Base-by-base conservation (phyloP, 2,113 vertebrate species). In the Pachypanchax playfairii region DNA sequence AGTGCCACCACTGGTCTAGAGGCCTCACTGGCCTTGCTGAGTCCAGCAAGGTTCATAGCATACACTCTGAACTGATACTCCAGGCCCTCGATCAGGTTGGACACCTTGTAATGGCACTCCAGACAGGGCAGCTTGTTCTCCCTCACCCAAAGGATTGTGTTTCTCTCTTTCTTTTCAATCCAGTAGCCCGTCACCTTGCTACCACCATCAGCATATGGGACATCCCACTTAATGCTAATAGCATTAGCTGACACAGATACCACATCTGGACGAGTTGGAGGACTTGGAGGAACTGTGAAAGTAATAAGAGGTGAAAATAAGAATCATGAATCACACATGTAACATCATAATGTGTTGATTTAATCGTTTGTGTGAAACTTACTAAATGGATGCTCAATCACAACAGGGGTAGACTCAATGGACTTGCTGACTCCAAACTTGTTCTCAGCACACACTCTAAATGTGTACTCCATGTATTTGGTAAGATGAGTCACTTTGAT, bases 91-190 rank as follows among this genome's bases (percentile, higher is more conserved):
- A 98, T 95, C 70, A 98, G 83, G 65, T 86, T 93, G 0, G 87
- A 94, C 53, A 97, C 90, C 89, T 98, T 98, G 88, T 95, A 98
- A 60, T 94, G 91, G 67, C 94, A 95, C 21, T 99, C 97, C 75
- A 92, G 86, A 76, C 95, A 98, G 6, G 95, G 96, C 28, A 94
- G 87, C 87, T 98, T 99, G 91, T 99, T 98, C 88, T 99, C 97
- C 65, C 97, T 94, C 80, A 96, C 94, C 97, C 97, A 99, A 54
- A 99, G 91, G 64, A 99, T 99, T 1, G 96, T 98, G 82, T 99
- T 98, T 18, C 97, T 94, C 80, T 99, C 97, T 77, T 99, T 99
- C 90, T 96, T 99, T 87, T 99, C 97, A 75, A 99, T 96, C 97
- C 96, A 98, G 61, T 98, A 99, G 64, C 96, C 97, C 51, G 93